phyloP scores from a whole-genome alignment of 2,113 vertebrate species.

The Gnathonemus echidnorhynchus region DNA sequence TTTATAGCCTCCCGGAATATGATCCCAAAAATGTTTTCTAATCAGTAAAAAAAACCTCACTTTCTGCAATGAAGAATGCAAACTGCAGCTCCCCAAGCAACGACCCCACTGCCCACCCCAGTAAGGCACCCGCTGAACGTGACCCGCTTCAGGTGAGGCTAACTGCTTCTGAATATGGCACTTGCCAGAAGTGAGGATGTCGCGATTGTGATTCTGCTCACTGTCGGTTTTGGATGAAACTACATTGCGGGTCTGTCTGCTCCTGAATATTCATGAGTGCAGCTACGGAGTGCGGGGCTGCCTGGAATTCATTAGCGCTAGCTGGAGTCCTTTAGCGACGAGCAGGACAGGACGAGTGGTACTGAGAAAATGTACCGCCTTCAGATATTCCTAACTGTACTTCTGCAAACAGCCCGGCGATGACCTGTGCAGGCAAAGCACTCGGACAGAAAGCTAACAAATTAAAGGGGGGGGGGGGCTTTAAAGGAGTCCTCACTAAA shows the following conservation, averaged over 20 bases:
- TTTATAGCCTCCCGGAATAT: neutral
- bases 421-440: neutral
- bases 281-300: neutral
- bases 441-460: neutral
- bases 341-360: neutral
- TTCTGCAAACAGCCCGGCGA: neutral
- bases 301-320: neutral
- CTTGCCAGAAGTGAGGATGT: neutral
- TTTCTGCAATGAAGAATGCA: neutral
- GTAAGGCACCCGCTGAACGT: too few species aligned
- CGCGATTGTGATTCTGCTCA: neutral
- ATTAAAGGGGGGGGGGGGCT: too few species aligned
- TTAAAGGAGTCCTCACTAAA: neutral
- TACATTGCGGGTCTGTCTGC: neutral
- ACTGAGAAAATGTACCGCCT: neutral
- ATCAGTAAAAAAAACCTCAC: neutral
- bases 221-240: neutral
- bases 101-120: neutral
- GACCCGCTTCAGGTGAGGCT: neutral
- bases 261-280: slow-evolving; percentile 14
- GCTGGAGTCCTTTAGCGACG: neutral
- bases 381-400: neutral
- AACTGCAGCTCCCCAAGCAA: neutral
- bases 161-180: neutral
- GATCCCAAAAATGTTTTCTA: neutral